Base-by-base conservation (phyloP, 2,888 invertebrate genomes). In the Hirtodrosophila duncani region DNA sequence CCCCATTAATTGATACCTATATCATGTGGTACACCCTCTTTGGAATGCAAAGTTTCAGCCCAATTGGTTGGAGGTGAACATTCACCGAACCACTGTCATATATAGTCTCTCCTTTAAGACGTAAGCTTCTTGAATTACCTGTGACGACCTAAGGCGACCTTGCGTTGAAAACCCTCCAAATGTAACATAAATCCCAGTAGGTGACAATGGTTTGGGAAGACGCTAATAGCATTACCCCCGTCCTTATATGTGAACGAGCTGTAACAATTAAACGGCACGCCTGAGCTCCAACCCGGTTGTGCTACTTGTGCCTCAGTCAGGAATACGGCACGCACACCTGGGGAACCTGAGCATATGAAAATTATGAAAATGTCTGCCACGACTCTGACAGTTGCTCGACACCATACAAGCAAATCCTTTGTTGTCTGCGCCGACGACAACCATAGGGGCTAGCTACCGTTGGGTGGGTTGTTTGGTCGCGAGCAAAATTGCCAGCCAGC, bases 321-420 rank as follows among this genome's bases (percentile, higher is more conserved):
- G n/a, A n/a, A n/a, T n/a, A n/a, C 38, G 24, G 16, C 62, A 51
- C 56, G 44, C 48, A 59, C 38, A 45, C 62, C 36, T 37, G 42
- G 46, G 55, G 58, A 58, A 49, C 42, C 49, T 43, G 23, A 59
- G 55, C 80, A 77, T 71, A 68, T 80, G 78, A 75, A 63, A 66
- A 71, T 80, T 63, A 68, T 71, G 72, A 65, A 75, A 71, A 62
- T 80, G 66, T 56, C 59, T 67, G 63, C 48, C 37, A 62, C 41
- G 34, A 56, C 51, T 57, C 46, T 77, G 74, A 68, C 69, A 72
- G 61, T 51, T 64, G 44, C 31, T 20, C 30, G 13, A 42, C 33
- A 20, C 13, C 29, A 26, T 27, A 38, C 23, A 29, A 20, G 27
- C 34, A 50, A 77, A 77, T 71, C 69, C 72, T 80, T 74, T 74